phyloP scores from a whole-genome alignment of 2,113 vertebrate genomes.

The Cynopterus brachyotis region DNA sequence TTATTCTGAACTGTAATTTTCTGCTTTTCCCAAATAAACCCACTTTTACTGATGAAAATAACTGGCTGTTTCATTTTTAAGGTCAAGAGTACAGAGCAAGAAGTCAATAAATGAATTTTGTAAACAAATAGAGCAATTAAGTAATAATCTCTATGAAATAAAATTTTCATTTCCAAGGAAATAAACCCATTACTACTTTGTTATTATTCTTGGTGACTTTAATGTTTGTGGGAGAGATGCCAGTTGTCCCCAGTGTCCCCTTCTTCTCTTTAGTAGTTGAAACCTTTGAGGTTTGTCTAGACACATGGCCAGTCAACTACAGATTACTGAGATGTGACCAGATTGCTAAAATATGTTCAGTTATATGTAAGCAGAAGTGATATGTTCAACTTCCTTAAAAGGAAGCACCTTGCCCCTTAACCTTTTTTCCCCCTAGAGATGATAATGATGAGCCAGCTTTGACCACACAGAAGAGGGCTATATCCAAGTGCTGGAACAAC shows the following conservation, averaged over 20 bases:
- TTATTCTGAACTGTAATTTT: background rate
- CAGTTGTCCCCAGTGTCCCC: background rate
- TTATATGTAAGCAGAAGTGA: background rate
- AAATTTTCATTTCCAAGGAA: background rate
- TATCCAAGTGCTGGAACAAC: background rate
- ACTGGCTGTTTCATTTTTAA: background rate
- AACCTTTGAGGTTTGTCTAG: background rate
- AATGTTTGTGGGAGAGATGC: background rate
- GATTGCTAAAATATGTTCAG: background rate
- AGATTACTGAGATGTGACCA: background rate
- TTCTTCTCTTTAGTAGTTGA: background rate
- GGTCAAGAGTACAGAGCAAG: background rate
- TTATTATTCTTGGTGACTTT: background rate
- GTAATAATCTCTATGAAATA: background rate
- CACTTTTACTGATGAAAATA: background rate
- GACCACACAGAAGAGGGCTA: too few species aligned
- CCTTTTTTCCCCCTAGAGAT: background rate
- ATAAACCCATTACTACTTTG: background rate
- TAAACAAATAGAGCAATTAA: background rate
- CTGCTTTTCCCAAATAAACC: background rate
- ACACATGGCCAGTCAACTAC: background rate
- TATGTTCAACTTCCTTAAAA: background rate
- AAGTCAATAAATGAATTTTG: background rate
- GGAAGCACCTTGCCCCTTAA: background rate
- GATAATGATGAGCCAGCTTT: background rate